These are phyloP conservation scores for Eudyptes chrysolophus DNA, from an alignment of 2,113 vertebrate species.

Conservation along the genomic window DNA sequence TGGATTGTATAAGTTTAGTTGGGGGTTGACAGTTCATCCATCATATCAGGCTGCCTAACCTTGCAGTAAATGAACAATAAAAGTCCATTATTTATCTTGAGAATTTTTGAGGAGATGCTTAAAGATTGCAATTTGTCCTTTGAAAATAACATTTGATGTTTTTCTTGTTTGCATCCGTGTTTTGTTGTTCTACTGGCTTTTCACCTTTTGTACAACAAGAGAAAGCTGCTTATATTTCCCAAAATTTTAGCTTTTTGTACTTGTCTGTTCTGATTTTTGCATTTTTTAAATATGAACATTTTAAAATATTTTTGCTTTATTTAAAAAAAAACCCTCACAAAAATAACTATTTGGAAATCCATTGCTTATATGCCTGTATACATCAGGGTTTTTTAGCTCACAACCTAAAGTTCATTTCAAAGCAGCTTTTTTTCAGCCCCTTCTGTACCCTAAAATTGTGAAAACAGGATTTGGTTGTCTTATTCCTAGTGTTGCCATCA, in stretches of 20 bases:
- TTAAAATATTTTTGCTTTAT: not conserved
- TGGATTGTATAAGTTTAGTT: slow-evolving; percentile 84
- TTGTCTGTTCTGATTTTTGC: not conserved
- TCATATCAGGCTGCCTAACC: slow-evolving; percentile 87
- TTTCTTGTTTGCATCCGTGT: not conserved
- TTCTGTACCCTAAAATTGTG: not conserved
- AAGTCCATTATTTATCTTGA: slow-evolving; percentile 77
- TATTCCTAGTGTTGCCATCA: not conserved
- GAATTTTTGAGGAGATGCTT: slow-evolving; percentile 35
- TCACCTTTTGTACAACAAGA: not conserved
- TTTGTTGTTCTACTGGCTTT: not conserved
- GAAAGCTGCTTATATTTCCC: not conserved
- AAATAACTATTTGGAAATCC: not conserved
- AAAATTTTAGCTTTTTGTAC: not conserved
- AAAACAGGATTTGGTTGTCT: not conserved
- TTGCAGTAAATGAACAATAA: slow-evolving; percentile 90
- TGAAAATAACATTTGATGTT: not conserved
- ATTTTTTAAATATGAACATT: rapidly evolving
- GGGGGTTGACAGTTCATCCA: slow-evolving; percentile 83
- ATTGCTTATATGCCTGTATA: not conserved
- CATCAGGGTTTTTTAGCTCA: not conserved
- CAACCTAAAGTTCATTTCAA: not conserved
- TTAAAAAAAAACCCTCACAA: not conserved
- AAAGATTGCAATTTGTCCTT: not conserved
- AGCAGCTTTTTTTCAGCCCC: not conserved